Base-by-base conservation (phyloP, 2,113 vertebrate species). In the Plotosus lineatus region DNA sequence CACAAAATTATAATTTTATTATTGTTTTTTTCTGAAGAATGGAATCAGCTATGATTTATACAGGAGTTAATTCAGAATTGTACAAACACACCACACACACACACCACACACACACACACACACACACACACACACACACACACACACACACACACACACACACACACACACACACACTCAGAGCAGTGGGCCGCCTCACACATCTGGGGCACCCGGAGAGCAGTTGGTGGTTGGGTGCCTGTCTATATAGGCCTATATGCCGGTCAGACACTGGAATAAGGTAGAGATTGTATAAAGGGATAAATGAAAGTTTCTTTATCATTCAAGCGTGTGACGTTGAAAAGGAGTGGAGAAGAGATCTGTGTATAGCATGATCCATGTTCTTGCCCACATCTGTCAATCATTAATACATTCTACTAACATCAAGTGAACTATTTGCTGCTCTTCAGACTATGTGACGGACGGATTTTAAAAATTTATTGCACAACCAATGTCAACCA, bases 321-420 rank as follows among this genome's bases (percentile, higher is more conserved):
- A 21, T 50, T 21, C 9, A 58, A 58, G 40, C 17, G 21, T 5
- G 7, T 58, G 65, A 21, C 1, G 26, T 31, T 69, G 3, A 38
- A n/a, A 65, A 53, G 51, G 31, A 58, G 38, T 46, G 19, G 6
- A 60, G 17, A 63, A 28, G 56, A 38, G 55, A 14, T 74, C 21
- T 40, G 51, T 23, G 6, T 51, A 55, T 31, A 77, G 26, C 53
- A 56, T 80, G 40, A 53, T 44, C 42, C 38, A 68, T 1, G 38
- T 71, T 55, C 28, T 72, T 58, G 50, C 31, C n/a, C 79, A 19
- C 46, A 74, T 26, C 82, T 89, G 85, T 92, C 87, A 93, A 92
- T 93, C 61, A 94, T 94, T 93, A 93, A 87, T 87, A 75, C 2
- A 21, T 3, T 23, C 4, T 58, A 60, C 48, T 69, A 71, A 61